Evolutionary conservation across 2,113 vertebrate genomes (phyloP).

Genomic region (Crotalus tigris): DNA sequence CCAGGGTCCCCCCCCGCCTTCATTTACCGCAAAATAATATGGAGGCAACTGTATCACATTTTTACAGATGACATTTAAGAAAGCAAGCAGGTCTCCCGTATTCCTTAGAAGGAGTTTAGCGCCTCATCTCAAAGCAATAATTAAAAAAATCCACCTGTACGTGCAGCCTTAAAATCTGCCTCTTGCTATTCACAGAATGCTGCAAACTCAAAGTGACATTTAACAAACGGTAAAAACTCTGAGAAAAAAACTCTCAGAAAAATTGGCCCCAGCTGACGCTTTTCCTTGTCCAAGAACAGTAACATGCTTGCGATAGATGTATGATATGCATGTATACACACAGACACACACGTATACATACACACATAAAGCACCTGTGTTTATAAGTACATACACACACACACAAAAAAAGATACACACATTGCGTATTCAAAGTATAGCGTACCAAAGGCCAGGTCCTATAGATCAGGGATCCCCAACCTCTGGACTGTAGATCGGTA

Average conservation of each 20-base stretch:
- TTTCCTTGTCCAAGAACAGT: background rate
- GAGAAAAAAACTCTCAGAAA: background rate
- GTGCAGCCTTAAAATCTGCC: background rate
- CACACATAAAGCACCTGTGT: too few relatives aligned
- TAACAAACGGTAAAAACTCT: background rate
- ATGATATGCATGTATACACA: too few relatives aligned
- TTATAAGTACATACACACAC: too few relatives aligned
- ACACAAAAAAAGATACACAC: too few relatives aligned
- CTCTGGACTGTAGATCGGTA: too few relatives aligned
- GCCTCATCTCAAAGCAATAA: background rate
- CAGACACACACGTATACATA: too few relatives aligned
- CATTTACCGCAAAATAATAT: slow-evolving; percentile 43
- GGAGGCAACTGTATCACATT: slow-evolving; percentile 32
- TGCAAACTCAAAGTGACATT: rapidly evolving
- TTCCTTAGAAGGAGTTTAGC: background rate
- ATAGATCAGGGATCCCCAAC: too few relatives aligned
- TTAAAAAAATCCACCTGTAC: background rate
- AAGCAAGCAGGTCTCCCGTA: background rate
- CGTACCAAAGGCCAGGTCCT: too few relatives aligned
- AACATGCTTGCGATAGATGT: too few relatives aligned
- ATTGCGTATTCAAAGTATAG: too few relatives aligned
- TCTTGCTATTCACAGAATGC: background rate
- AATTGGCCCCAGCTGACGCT: background rate
- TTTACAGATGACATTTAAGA: slow-evolving; percentile 30
- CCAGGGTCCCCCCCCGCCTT: background rate